phyloP scores from a whole-genome alignment of 2,888 invertebrate genomes.

The Tortrix viridana region DNA sequence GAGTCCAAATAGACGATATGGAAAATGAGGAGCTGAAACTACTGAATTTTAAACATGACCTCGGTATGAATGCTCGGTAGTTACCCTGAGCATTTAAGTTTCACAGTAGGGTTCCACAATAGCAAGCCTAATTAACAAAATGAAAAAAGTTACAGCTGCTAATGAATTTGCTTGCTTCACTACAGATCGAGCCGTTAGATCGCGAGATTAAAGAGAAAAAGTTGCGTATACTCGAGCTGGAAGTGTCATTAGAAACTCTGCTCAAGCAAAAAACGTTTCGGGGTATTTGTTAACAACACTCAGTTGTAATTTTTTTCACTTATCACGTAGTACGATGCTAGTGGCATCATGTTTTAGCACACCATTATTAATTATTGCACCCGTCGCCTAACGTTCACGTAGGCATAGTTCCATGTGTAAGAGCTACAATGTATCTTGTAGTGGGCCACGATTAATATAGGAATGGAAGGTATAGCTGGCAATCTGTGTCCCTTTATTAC shows the following conservation, averaged over 20 bases:
- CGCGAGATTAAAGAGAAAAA: slow-evolving; percentile 93
- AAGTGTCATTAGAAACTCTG: slow-evolving; percentile 90
- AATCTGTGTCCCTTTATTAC: too few relatives aligned
- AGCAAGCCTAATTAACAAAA: slow-evolving; percentile 11
- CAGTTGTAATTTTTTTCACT: slow-evolving; percentile 81
- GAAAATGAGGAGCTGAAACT: slow-evolving; percentile 91
- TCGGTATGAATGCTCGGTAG: slow-evolving; percentile 63
- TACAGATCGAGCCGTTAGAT: slow-evolving; percentile 93
- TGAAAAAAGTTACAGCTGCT: slow-evolving; percentile 79
- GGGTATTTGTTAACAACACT: slow-evolving; percentile 55
- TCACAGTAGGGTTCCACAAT: slow-evolving; percentile 10
- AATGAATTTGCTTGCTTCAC: slow-evolving; percentile 28
- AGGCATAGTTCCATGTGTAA: background rate
- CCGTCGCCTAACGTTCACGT: slow-evolving; percentile 28
- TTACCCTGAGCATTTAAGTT: slow-evolving; percentile 18
- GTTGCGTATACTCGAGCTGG: slow-evolving; percentile 92
- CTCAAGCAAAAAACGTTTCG: slow-evolving; percentile 89
- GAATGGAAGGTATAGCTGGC: too few relatives aligned
- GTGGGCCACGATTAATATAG: background rate
- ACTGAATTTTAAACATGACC: slow-evolving; percentile 74
- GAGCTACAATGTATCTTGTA: background rate
- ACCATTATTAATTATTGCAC: slow-evolving; percentile 45
- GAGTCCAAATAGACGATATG: slow-evolving; percentile 92
- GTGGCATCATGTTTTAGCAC: slow-evolving; percentile 39
- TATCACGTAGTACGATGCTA: slow-evolving; percentile 30